Evolutionary conservation across 2,888 invertebrate species (phyloP), one percentile per base, ranked within the genome.

Genomic region (Lottia gigantea): DNA sequence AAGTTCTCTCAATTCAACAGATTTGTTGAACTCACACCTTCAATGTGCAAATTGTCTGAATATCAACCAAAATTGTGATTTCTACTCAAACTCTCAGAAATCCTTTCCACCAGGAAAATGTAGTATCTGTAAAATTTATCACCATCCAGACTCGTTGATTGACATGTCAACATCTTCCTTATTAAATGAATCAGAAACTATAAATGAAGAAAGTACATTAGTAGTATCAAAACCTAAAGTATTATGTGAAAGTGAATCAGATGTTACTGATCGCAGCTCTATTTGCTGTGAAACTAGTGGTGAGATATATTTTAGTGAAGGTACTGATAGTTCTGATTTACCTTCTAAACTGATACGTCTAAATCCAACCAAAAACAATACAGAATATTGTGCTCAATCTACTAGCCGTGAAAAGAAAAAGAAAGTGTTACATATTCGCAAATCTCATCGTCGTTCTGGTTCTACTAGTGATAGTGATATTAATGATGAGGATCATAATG

Each of bases 391-490:
- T 55, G 55, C 23, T 23, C 19, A 55, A 55, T 31, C 46, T 62
- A 46, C 62, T 8, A 62, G 46, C 45, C n/a, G 46, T 23, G 67
- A 68, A 46, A 68, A 68, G 67, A 68, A 68, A 46, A 68, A 68
- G 62, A 68, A 68, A 23, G 25, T 68, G 15, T n/a, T 68, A n/a
- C 67, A 68, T 46, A 62, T 62, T 16, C 45, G 67, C 12, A 68
- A 68, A 16, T 62, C 67, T 25, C 67, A 68, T 25, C 26, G 67
- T 26, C 62, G 62, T 62, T 62, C 46, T 12, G 62, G 67, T 45
- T 62, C 67, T 46, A 68, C 62, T 46, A 68, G 67, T 46, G 67
- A 68, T 23, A 46, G 47, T 7, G 66, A 55, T 16, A n/a, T 25
- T 8, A 55, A 66, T 26, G 61, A n/a, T 55, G 25, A 31, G 47